Conservation (phyloP, 1,140 invertebrate genomes). For the Coboldia fuscipes region DNA sequence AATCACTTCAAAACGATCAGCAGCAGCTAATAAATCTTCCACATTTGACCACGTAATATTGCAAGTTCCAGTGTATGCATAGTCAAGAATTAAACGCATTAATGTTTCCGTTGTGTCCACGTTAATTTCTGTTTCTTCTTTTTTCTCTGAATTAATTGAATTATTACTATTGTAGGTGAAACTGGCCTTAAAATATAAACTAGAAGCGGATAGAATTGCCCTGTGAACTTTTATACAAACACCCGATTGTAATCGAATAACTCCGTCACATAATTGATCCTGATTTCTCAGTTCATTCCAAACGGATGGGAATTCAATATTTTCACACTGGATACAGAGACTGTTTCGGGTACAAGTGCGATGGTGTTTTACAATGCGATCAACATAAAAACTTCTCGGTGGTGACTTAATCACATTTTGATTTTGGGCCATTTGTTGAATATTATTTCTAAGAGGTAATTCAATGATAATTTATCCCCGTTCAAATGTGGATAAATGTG, state of each 20-base stretch:
- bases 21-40: conserved; percentile 30
- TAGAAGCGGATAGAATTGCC: conserved; percentile 37
- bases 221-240: conserved; percentile 36
- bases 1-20: conserved; percentile 38
- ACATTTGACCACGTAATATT: conserved; percentile 33
- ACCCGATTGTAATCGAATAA: conserved; percentile 32
- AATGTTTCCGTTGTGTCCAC: conserved; percentile 25
- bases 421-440: too few species aligned
- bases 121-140: conserved; percentile 26
- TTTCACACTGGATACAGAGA: too few species aligned
- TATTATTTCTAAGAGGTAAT: too few species aligned
- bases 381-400: too few species aligned
- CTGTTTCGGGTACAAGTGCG: too few species aligned
- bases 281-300: too few species aligned
- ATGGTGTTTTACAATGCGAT: too few species aligned
- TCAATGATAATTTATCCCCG: too few species aligned
- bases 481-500: too few species aligned
- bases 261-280: conserved; percentile 36
- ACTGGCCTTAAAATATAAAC: conserved; percentile 42
- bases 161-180: conserved; percentile 35
- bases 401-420: too few species aligned
- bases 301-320: too few species aligned
- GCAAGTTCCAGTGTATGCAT: conserved; percentile 39
- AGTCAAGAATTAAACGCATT: conserved; percentile 35
- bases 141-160: conserved; percentile 25